These are phyloP conservation scores for Nephrotoma appendiculata DNA, from an alignment of 2,888 invertebrate genomes.

Conservation along the genomic window DNA sequence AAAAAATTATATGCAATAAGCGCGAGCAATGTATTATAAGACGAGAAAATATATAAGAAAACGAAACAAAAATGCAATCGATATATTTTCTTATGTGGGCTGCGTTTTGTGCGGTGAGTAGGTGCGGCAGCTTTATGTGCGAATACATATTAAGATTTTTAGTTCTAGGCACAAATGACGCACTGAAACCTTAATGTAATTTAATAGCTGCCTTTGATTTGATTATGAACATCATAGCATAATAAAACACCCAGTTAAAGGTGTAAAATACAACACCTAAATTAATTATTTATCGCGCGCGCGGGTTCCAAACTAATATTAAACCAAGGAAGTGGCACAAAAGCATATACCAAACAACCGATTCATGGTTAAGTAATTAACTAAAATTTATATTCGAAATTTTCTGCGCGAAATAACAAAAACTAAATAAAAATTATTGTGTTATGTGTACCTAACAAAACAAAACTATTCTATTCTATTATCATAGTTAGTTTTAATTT, in stretches of 20 bases:
- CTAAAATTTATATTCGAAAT: background rate
- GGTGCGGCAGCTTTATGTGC: no score
- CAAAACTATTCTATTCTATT: background rate
- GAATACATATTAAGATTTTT: no score
- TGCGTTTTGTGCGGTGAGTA: no score
- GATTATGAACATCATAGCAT: no score
- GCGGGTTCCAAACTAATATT: background rate
- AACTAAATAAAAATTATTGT: background rate
- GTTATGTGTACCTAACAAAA: background rate
- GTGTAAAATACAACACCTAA: background rate
- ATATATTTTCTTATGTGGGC: no score
- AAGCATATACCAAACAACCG: background rate
- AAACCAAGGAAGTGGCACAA: background rate
- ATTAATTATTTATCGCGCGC: background rate
- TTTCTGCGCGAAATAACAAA: background rate
- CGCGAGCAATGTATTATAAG: background rate
- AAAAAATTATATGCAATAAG: background rate
- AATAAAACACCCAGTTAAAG: background rate
- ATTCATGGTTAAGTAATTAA: background rate
- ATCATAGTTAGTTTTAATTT: background rate
- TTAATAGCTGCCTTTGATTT: no score
- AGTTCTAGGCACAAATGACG: no score
- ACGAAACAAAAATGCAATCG: no score
- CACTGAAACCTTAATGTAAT: no score
- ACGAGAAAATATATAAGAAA: background rate